Conservation (phyloP, 2,113 vertebrate genomes). For the Alligator sinensis region DNA sequence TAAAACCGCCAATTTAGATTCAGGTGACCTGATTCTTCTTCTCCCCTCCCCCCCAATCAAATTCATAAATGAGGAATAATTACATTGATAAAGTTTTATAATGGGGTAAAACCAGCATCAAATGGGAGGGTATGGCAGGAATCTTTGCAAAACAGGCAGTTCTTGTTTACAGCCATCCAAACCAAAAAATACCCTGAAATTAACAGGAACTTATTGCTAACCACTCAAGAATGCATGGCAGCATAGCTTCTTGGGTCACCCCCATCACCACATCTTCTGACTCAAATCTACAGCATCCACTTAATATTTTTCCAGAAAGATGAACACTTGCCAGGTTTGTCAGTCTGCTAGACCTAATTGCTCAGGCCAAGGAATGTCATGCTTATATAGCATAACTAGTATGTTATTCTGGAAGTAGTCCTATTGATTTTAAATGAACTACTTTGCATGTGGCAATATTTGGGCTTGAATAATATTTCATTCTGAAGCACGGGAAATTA, state of each 20-base stretch:
- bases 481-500: neutral
- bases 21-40: neutral
- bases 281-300: neutral
- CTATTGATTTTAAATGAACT: neutral
- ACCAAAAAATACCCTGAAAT: neutral
- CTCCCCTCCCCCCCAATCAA: neutral
- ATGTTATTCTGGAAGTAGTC: neutral
- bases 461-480: neutral
- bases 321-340: neutral
- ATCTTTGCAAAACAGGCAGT: neutral
- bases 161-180: conserved; percentile 18
- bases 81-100: neutral
- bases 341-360: neutral
- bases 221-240: neutral
- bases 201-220: conserved; percentile 33
- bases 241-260: neutral
- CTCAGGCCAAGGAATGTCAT: neutral
- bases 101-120: neutral
- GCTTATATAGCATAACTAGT: rapidly evolving
- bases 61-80: neutral
- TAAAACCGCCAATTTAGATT: neutral
- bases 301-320: neutral
- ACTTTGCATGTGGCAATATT: neutral
- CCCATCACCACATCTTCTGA: neutral
- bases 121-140: neutral